Evolutionary conservation across 1,140 invertebrate species (phyloP).

Genomic region (Drosophila prosaltans): DNA sequence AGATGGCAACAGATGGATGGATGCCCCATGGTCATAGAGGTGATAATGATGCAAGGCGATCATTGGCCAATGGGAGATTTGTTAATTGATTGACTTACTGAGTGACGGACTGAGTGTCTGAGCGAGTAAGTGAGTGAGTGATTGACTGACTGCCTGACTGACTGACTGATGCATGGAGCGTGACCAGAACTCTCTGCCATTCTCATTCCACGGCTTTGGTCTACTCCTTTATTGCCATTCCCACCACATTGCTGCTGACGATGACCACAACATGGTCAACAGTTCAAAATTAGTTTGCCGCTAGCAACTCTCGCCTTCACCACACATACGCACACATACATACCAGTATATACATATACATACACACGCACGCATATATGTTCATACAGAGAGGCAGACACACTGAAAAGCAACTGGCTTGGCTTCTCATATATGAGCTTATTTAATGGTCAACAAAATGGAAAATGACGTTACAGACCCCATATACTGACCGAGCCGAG

Average conservation of each 20-base stretch:
- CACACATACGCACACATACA: not conserved
- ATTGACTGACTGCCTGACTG: not conserved
- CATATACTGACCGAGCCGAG: not conserved
- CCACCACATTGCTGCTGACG: constrained; percentile 7
- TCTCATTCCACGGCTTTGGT: not conserved
- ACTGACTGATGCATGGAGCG: constrained; percentile 5
- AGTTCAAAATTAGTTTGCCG: constrained; percentile 23
- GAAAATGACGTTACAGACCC: constrained; percentile 13
- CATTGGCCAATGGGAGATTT: not conserved
- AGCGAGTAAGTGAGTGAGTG: not conserved
- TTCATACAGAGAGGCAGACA: not conserved
- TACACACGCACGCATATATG: not conserved
- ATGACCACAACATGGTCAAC: constrained; percentile 17
- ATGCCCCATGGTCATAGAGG: too few species aligned
- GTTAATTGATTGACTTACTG: not conserved
- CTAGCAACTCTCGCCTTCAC: not conserved
- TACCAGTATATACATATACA: not conserved
- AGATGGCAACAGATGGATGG: too few species aligned
- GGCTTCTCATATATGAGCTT: constrained; percentile 18
- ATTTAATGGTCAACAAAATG: constrained; percentile 25
- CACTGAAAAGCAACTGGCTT: constrained; percentile 4
- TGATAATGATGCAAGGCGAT: constrained; percentile 8
- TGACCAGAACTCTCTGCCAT: not conserved
- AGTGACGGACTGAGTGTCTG: not conserved
- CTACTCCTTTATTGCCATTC: constrained; percentile 16